Evolutionary conservation across 23 tunicate genomes (phyloP), one percentile per base, ranked within the genome.

Genomic region (Pegea sp.): DNA sequence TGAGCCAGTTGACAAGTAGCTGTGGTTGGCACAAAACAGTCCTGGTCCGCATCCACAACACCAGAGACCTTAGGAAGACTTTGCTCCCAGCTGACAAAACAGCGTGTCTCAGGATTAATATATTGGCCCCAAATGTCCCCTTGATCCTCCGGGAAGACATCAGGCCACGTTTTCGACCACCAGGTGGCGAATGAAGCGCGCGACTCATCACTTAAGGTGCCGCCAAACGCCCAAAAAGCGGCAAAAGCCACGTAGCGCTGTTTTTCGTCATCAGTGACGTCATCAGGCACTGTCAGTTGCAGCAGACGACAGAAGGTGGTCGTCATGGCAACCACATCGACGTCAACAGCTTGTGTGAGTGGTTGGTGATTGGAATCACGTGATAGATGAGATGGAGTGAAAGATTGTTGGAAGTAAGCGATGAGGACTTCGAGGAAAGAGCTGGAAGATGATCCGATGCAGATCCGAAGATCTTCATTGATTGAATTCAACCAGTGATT

Each of bases 161-260:
- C 43, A 43, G 84, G 95, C 69, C 78, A 80, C 20, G 65, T 68
- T 24, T 72, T 73, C n/a, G 48, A 24, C 84, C 95, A 84, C 95
- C 95, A 84, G 4, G 66, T 22, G 32, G 66, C 66, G 57, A 84
- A 84, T 21, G 25, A 28, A 5, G 31, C 63, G 30, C 95, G 48
- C 11, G 76, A 63, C 29, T 73, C 76, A 1, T 48, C 69, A 5
- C 73, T 84, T 48, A 84, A 53, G 8, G 95, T 84, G 27, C 95
- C 81, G 21, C 84, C 95, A 31, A 73, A 84, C 3, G 95, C 95
- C 95, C 81, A 74, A 56, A 84, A 84, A 18, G 75, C 84, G 53
- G 63, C 60, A 54, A 64, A 84, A 0, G 72, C 95, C 29, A 84
- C 55, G 51, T 62, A 73, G 7, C 16, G 11, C 46, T 25, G 19